Evolutionary conservation across 2,113 vertebrate genomes (phyloP).

Genomic region (Ancistrus triradiatus): DNA sequence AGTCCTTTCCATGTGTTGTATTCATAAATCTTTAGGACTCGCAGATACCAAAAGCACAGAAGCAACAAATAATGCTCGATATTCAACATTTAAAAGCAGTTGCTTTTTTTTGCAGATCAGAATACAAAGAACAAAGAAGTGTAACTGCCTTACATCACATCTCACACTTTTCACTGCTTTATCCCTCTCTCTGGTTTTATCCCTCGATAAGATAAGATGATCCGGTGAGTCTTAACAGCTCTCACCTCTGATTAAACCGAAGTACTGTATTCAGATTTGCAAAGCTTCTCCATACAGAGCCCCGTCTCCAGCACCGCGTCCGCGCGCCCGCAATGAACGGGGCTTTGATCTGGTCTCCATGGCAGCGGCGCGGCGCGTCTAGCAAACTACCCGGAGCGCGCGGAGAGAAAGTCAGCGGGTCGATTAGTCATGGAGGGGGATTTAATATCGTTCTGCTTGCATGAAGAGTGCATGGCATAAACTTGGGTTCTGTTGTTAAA

Average conservation of each 20-base stretch:
- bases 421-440: neutral
- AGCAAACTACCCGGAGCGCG: conserved; percentile 2
- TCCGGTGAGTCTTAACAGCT: neutral
- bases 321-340: conserved; percentile 15
- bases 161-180: neutral
- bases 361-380: conserved; percentile 27
- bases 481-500: neutral
- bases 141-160: neutral
- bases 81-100: too few relatives aligned
- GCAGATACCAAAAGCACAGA: too few relatives aligned
- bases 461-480: neutral
- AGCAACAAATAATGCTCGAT: too few relatives aligned
- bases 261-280: conserved; percentile 34
- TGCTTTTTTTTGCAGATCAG: too few relatives aligned
- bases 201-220: conserved; percentile 32
- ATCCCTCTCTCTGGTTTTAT: neutral
- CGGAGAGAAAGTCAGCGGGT: conserved; percentile 2
- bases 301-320: conserved; percentile 4
- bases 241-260: neutral
- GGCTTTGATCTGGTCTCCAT: conserved; percentile 41
- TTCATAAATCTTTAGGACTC: too few relatives aligned
- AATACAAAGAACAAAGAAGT: conserved; percentile 14
- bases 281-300: neutral
- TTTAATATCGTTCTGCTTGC: neutral
- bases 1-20: too few relatives aligned